These are phyloP conservation scores for Saccopteryx leptura DNA, from an alignment of 2,113 vertebrate species.

Conservation along the genomic window DNA sequence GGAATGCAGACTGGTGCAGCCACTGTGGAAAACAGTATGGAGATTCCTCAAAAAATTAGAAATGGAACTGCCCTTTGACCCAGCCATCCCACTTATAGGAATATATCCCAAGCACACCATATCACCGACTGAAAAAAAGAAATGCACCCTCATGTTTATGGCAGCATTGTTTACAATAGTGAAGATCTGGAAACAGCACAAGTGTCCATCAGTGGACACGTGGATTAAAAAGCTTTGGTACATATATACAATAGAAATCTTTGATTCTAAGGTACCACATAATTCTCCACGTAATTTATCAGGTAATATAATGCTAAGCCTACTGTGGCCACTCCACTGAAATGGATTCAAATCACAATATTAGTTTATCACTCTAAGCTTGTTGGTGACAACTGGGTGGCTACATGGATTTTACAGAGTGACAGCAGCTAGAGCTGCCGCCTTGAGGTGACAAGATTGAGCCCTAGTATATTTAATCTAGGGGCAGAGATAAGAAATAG, in stretches of 20 bases:
- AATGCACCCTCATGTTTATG: no score
- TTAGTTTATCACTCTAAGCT: slow-evolving; percentile 1
- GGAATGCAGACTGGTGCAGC: no score
- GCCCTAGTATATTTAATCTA: background rate
- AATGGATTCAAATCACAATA: slow-evolving; percentile 43
- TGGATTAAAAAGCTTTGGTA: no score
- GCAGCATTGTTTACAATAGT: no score
- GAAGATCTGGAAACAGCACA: no score
- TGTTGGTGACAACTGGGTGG: slow-evolving; percentile 31
- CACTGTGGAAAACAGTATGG: no score
- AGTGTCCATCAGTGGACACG: no score
- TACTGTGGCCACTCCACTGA: background rate
- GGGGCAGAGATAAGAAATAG: slow-evolving; percentile 25
- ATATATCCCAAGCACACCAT: no score
- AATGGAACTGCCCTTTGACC: no score
- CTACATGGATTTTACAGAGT: slow-evolving; percentile 52
- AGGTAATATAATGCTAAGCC: slow-evolving; percentile 39
- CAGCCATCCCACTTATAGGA: no score
- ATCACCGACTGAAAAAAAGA: no score
- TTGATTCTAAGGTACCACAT: background rate
- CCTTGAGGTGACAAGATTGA: slow-evolving; percentile 12
- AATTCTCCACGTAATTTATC: slow-evolving; percentile 38
- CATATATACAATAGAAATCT: background rate
- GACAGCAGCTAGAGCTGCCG: background rate
- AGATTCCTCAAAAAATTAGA: no score